These are phyloP conservation scores for Lagodon rhomboides DNA, from an alignment of 2,797 vertebrate genomes.

Conservation along the genomic window DNA sequence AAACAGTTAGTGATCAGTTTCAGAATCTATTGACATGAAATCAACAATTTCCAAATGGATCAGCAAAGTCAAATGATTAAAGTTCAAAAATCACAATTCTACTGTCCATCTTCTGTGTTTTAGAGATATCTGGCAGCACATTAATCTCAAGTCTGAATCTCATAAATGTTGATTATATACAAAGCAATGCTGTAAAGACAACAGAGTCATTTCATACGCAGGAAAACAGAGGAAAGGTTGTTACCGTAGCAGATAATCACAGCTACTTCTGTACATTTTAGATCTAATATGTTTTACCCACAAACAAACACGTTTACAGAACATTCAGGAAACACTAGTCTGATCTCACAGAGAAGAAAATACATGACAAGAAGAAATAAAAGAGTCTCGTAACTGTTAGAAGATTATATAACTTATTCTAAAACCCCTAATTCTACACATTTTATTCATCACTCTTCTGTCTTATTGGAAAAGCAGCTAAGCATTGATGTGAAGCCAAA, in stretches of 20 bases:
- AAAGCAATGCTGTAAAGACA: not conserved
- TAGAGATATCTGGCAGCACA: not conserved
- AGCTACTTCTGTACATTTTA: constrained; percentile 14
- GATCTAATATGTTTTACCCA: not conserved
- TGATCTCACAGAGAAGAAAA: not conserved
- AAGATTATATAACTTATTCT: not conserved
- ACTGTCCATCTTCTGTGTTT: not conserved
- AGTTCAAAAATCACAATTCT: not conserved
- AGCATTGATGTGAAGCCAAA: not conserved
- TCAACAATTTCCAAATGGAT: not conserved
- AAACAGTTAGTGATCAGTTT: not conserved
- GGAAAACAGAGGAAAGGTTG: not conserved
- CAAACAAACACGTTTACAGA: constrained; percentile 25
- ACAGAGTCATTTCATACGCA: not conserved
- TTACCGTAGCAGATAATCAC: not conserved
- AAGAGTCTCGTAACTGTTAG: not conserved
- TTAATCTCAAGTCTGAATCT: not conserved
- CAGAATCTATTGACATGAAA: constrained; percentile 8
- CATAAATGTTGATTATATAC: constrained; percentile 7
- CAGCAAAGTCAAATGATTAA: not conserved
- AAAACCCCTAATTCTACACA: constrained; percentile 13
- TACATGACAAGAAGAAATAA: not conserved
- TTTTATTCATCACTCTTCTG: constrained; percentile 1
- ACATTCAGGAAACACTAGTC: not conserved
- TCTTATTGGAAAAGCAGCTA: constrained; percentile 5